Evolutionary conservation across 2,113 vertebrate genomes (phyloP).

Genomic region (Ophiodon elongatus): DNA sequence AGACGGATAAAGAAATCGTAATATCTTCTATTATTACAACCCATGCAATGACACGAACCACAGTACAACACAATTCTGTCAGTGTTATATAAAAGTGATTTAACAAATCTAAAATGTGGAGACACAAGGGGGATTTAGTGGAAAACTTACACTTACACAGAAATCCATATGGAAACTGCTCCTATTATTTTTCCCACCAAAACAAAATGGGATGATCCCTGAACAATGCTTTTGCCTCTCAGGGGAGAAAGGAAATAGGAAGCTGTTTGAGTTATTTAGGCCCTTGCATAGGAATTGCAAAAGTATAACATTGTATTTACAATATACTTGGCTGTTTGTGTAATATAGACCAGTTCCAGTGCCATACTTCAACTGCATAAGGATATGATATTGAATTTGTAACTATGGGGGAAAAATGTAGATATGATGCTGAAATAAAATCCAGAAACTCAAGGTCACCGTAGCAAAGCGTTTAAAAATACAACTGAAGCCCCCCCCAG

Average conservation of each 20-base stretch:
- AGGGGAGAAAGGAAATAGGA: conserved; percentile 66
- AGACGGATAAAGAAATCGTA: conserved; percentile 11
- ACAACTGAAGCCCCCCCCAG: conserved; percentile 58
- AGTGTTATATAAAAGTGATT: conserved; percentile 1
- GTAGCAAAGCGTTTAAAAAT: conserved; percentile 64
- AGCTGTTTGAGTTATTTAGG: conserved; percentile 53
- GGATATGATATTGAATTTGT: conserved; percentile 31
- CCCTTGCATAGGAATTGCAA: conserved; percentile 60
- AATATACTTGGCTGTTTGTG: conserved; percentile 7
- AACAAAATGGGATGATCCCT: conserved; percentile 65
- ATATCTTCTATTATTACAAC: conserved; percentile 5
- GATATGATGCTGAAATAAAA: conserved; percentile 51
- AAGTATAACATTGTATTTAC: conserved; percentile 33
- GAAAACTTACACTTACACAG: background rate
- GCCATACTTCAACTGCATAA: conserved; percentile 25
- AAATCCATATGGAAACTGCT: background rate
- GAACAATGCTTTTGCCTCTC: conserved; percentile 57
- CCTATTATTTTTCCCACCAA: conserved; percentile 62
- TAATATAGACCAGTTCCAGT: conserved; percentile 9
- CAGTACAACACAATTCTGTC: background rate
- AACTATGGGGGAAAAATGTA: conserved; percentile 22
- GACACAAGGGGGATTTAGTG: conserved; percentile 9
- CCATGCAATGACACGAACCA: conserved; percentile 12
- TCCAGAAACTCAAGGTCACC: conserved; percentile 68
- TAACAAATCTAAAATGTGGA: conserved; percentile 12